Conservation (phyloP, 2,797 vertebrate genomes). For the Setipinna tenuifilis region DNA sequence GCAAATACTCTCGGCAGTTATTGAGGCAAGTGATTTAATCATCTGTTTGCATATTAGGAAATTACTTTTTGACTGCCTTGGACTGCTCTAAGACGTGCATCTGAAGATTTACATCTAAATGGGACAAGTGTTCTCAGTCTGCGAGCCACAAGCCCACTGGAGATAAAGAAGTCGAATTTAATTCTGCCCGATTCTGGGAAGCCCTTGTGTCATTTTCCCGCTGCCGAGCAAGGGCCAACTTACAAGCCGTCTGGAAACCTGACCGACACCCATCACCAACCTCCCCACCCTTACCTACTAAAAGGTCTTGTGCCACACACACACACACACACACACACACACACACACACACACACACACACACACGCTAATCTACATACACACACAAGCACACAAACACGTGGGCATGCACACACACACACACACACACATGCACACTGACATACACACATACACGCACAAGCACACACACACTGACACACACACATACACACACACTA, state of each 20-base stretch:
- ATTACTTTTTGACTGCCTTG: constrained; percentile 9
- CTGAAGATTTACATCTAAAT: constrained; percentile 19
- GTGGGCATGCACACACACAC: no score
- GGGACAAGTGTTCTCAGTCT: neutral
- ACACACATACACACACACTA: no score
- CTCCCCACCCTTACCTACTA: no score
- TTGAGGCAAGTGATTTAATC: neutral
- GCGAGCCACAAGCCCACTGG: neutral
- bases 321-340: no score
- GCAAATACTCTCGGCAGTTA: neutral
- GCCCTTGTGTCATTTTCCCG: constrained; percentile 41
- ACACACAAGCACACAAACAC: no score
- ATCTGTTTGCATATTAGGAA: constrained; percentile 33
- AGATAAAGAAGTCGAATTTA: neutral
- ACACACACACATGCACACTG: no score
- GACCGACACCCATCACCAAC: neutral
- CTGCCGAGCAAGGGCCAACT: constrained; percentile 5
- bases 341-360: no score
- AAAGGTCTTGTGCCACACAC: no score
- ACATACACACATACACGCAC: no score
- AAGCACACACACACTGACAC: no score
- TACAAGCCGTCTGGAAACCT: constrained; percentile 39
- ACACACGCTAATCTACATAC: no score
- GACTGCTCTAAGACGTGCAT: constrained; percentile 20
- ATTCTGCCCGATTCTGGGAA: constrained; percentile 41